These are phyloP conservation scores for Montipora cactus DNA, from an alignment of 64 coral and sea anemone species.

Conservation along the genomic window DNA sequence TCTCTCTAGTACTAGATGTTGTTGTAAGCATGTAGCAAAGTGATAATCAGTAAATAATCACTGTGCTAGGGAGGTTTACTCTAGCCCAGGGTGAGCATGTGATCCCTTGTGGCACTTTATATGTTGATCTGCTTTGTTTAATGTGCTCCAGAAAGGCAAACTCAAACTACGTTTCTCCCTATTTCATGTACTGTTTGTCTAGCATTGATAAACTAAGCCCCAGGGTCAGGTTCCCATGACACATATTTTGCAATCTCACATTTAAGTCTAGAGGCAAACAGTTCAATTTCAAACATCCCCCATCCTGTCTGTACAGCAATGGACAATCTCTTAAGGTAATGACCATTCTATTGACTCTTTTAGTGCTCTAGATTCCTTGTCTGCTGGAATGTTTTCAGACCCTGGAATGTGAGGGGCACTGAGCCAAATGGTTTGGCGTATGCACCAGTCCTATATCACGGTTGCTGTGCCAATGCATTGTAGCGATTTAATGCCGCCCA, in stretches of 20 bases:
- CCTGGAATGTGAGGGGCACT: conserved; percentile 51
- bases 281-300: conserved; percentile 29
- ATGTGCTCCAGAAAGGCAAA: conserved; percentile 38
- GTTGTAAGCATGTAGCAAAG: background rate
- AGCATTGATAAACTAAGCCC: conserved; percentile 44
- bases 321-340: conserved; percentile 9
- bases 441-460: conserved; percentile 28
- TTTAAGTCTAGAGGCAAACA: conserved; percentile 46
- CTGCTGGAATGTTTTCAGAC: background rate
- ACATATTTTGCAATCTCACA: conserved; percentile 13
- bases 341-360: conserved; percentile 47
- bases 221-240: conserved; percentile 62
- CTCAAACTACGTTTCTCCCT: background rate
- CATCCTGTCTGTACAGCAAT: background rate
- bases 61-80: background rate
- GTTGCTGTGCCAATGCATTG: conserved; percentile 27
- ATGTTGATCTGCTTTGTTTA: conserved; percentile 54
- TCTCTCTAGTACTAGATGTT: too few species aligned
- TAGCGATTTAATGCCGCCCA: conserved; percentile 34
- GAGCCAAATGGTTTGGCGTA: conserved; percentile 32
- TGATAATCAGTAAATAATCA: background rate
- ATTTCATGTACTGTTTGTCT: conserved; percentile 52
- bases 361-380: conserved; percentile 29
- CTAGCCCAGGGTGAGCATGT: conserved; percentile 3
- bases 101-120: conserved; percentile 43